Conservation (phyloP, 2,888 invertebrate species). For the Malachius bipustulatus region DNA sequence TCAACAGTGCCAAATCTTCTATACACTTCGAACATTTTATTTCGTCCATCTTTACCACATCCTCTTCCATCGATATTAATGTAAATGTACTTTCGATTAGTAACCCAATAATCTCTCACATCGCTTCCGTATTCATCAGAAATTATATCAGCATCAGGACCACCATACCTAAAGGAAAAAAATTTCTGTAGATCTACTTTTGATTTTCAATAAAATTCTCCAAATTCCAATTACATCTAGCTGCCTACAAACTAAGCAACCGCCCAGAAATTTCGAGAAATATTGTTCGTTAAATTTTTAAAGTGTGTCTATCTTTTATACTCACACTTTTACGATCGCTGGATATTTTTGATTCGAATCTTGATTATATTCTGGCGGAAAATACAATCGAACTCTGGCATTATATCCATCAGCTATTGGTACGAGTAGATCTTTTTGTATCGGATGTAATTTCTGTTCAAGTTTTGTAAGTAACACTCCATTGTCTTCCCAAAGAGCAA, state of each 20-base stretch:
- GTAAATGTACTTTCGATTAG: conserved; percentile 62
- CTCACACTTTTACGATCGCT: too few relatives aligned
- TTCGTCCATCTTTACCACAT: too few relatives aligned
- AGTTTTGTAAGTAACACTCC: conserved; percentile 39
- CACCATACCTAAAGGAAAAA: conserved; percentile 49
- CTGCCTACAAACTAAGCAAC: conserved; percentile 59
- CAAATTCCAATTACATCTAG: conserved; percentile 19
- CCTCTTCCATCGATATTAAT: conserved; percentile 72
- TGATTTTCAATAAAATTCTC: too few relatives aligned
- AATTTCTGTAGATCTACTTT: too few relatives aligned
- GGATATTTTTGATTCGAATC: conserved; percentile 46
- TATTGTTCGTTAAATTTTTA: too few relatives aligned
- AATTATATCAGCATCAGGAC: conserved; percentile 69
- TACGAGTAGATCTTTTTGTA: conserved; percentile 39
- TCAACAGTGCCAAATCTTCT: too few relatives aligned
- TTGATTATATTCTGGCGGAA: conserved; percentile 58
- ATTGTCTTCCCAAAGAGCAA: conserved; percentile 40
- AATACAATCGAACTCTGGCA: conserved; percentile 48
- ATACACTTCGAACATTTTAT: too few relatives aligned
- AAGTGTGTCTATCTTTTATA: too few relatives aligned
- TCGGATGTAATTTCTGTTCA: conserved; percentile 45
- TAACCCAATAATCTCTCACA: conserved; percentile 57
- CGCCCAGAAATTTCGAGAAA: too few relatives aligned
- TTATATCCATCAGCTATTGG: conserved; percentile 37
- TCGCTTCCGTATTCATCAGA: conserved; percentile 55